Percentiles rank a stretch among this genome's conserved stretches.
Evolutionary conservation across 2,113 vertebrate genomes (phyloP).

Genomic region (Heteronetta atricapilla): DNA sequence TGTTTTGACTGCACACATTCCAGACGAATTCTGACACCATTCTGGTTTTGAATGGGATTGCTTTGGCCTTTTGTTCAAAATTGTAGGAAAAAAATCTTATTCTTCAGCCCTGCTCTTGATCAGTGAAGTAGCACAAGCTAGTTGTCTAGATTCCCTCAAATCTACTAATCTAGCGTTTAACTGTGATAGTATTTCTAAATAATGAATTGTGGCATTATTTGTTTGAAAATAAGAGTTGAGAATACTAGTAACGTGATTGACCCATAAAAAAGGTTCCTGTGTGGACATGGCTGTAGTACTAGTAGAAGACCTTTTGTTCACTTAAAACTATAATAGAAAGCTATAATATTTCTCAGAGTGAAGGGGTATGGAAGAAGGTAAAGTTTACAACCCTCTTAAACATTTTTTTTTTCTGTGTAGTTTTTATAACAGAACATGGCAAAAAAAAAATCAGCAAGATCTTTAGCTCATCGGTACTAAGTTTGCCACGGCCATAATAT

Average conservation of each 20-base stretch:
- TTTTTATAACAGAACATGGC: not conserved
- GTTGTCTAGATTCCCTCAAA: not conserved
- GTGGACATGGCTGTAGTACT: not conserved
- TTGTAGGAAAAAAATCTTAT: not conserved
- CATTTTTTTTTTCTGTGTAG: not conserved
- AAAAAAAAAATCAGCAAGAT: not conserved
- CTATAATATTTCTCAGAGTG: not conserved
- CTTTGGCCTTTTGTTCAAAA: not conserved
- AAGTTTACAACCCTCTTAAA: not conserved
- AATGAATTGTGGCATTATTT: not conserved
- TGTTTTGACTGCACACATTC: not conserved
- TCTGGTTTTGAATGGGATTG: not conserved
- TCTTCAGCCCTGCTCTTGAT: not conserved
- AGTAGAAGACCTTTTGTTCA: not conserved
- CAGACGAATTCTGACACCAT: not conserved
- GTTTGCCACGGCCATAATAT: not conserved
- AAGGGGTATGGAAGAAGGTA: not conserved
- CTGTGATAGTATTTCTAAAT: not conserved
- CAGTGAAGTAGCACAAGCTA: not conserved
- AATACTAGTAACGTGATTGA: not conserved
- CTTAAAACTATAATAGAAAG: not conserved
- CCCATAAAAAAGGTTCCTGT: not conserved
- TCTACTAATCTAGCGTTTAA: not conserved
- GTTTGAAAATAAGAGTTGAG: not conserved
- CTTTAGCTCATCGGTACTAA: not conserved